These are phyloP conservation scores for Junonia oenone DNA, from an alignment of 2,888 invertebrate species.

Conservation along the genomic window DNA sequence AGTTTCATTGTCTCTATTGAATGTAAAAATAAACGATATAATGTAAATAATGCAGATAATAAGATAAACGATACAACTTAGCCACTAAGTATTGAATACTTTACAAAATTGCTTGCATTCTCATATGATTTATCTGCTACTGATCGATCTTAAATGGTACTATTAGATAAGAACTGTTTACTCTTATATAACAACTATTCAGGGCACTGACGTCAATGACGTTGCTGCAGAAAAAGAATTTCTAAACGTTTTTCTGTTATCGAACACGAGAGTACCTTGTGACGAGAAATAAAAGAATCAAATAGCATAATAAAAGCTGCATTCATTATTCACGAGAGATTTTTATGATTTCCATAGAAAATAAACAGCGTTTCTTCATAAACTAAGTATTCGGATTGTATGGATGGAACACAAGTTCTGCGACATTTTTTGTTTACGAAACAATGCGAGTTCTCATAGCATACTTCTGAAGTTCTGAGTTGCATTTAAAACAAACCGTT, in stretches of 20 bases:
- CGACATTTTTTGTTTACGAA: neutral
- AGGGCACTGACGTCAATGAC: neutral
- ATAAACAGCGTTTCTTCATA: neutral
- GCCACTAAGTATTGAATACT: neutral
- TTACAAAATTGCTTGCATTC: neutral
- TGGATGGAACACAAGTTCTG: neutral
- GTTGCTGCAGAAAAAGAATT: neutral
- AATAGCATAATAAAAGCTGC: neutral
- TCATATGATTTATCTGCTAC: neutral
- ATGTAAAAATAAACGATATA: neutral
- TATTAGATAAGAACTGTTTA: slow-evolving; percentile 1
- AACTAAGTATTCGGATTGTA: neutral
- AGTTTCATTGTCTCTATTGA: neutral
- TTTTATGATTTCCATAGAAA: neutral
- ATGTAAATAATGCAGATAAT: neutral
- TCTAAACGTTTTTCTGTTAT: neutral
- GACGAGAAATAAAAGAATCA: neutral
- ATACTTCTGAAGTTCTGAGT: slow-evolving; percentile 5
- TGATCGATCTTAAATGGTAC: neutral
- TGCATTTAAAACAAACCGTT: slow-evolving; percentile 6
- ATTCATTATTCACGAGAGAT: neutral
- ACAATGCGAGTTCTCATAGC: slow-evolving; percentile 1
- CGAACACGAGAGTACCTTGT: neutral
- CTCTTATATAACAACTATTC: neutral
- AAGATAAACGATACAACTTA: neutral